These are phyloP conservation scores for Orchesellides sinensis DNA, from an alignment of 2,888 invertebrate species.

Conservation along the genomic window DNA sequence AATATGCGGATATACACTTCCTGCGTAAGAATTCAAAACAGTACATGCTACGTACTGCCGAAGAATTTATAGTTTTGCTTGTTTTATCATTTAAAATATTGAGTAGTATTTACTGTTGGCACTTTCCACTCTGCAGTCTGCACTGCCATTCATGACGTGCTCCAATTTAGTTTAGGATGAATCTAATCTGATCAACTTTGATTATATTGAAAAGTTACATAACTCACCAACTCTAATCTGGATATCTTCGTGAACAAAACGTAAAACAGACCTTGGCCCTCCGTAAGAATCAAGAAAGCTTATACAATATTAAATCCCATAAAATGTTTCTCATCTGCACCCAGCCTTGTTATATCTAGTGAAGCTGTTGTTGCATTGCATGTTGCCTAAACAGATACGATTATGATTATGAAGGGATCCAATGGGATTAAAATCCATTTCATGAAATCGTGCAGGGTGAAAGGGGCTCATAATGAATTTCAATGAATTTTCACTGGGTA, in stretches of 20 bases:
- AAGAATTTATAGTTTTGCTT: neutral
- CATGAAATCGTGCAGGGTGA: conserved; percentile 51
- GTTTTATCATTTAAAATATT: neutral
- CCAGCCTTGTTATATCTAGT: too few relatives aligned
- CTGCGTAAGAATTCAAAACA: neutral
- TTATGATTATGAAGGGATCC: conserved; percentile 57
- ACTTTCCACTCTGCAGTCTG: too few relatives aligned
- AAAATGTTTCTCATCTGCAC: too few relatives aligned
- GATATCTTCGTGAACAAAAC: neutral
- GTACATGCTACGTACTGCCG: neutral
- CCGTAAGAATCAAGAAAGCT: too few relatives aligned
- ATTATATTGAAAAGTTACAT: too few relatives aligned
- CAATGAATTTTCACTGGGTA: conserved; percentile 51
- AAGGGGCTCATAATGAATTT: conserved; percentile 55
- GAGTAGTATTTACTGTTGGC: neutral
- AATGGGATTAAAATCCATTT: conserved; percentile 62
- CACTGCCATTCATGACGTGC: too few relatives aligned
- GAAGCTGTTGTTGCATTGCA: neutral
- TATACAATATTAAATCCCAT: too few relatives aligned
- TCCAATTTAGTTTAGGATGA: too few relatives aligned
- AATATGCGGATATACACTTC: conserved; percentile 11
- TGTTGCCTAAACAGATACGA: conserved; percentile 32
- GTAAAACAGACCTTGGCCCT: neutral
- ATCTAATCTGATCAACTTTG: too few relatives aligned
- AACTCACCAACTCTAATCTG: too few relatives aligned